Evolutionary conservation across 2,797 vertebrate species (phyloP), one percentile per base, ranked within the genome.

Genomic region (Pterois miles): DNA sequence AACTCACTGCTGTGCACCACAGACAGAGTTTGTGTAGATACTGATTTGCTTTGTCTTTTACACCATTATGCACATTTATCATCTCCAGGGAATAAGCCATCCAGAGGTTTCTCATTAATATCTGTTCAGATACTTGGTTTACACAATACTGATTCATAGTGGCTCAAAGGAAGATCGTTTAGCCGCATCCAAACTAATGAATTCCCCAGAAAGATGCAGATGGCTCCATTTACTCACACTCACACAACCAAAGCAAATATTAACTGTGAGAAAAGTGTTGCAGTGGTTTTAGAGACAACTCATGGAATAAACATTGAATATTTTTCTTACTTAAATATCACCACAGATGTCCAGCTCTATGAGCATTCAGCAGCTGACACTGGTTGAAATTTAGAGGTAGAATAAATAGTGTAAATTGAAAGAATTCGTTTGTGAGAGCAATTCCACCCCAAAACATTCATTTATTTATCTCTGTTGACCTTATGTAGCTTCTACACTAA

Each of bases 71-170:
- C 50, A 57, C 27, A 58, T 82, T 33, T 23, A 31, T 53, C 20
- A 65, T 62, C 57, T 31, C 10, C 16, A 13, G 33, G 33, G 11
- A 71, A 54, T 13, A 23, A 43, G 10, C 20, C 20, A 0, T 13
- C 33, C 3, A 16, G 31, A 53, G n/a, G 12, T 13, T 65, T 78
- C 62, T 66, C 34, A 64, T 76, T 73, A 0, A 50, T 58, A 71
- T 50, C 3, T n/a, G 4, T 60, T 57, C 52, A 70, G 20, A 76
- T 65, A n/a, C 52, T 71, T 38, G 14, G 63, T 80, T 77, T 65
- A 52, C 14, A 57, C 52, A 34, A 8, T 18, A 8, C 6, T 60
- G 50, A 66, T 66, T 66, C 12, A 46, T 4, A 58, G 27, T 1
- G 1, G 48, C 23, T 71, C 6, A 22, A 63, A n/a, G 34, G 27